A percentile compares a stretch with the other conserved stretches of the same genome.
phyloP scores from a whole-genome alignment of 2,888 invertebrate genomes.

The Anodontia alba region DNA sequence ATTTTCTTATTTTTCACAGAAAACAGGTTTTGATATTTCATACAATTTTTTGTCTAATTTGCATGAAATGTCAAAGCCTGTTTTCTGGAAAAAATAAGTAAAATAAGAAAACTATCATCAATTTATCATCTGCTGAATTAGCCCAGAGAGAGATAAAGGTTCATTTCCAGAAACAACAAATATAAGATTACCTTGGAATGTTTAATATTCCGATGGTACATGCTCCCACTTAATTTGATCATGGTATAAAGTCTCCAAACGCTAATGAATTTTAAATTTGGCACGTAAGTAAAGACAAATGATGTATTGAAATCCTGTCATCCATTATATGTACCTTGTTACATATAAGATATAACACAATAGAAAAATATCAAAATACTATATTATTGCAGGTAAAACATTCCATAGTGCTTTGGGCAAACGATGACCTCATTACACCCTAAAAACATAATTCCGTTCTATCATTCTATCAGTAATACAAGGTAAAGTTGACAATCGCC shows the following conservation, averaged over 20 bases:
- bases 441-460: conserved; percentile 4
- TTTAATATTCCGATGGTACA: conserved; percentile 5
- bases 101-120: too few relatives aligned
- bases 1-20: too few relatives aligned
- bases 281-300: conserved; percentile 7
- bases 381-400: conserved; percentile 8
- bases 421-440: conserved; percentile 16
- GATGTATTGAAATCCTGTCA: conserved; percentile 9
- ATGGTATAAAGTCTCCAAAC: neutral
- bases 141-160: too few relatives aligned
- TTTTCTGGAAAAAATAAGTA: too few relatives aligned
- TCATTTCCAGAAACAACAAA: too few relatives aligned
- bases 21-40: too few relatives aligned
- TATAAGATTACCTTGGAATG: conserved; percentile 16
- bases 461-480: neutral
- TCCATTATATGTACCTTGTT: neutral
- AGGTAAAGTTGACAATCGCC: neutral
- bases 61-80: too few relatives aligned
- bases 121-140: too few relatives aligned
- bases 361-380: conserved; percentile 9
- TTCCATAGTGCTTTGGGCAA: neutral
- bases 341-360: neutral
- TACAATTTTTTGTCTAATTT: too few relatives aligned
- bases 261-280: conserved; percentile 1
- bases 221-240: conserved; percentile 11